These are phyloP conservation scores for Ophiothrix spiculata DNA, from an alignment of 35 echinoderm and acorn worm genomes.

Conservation along the genomic window DNA sequence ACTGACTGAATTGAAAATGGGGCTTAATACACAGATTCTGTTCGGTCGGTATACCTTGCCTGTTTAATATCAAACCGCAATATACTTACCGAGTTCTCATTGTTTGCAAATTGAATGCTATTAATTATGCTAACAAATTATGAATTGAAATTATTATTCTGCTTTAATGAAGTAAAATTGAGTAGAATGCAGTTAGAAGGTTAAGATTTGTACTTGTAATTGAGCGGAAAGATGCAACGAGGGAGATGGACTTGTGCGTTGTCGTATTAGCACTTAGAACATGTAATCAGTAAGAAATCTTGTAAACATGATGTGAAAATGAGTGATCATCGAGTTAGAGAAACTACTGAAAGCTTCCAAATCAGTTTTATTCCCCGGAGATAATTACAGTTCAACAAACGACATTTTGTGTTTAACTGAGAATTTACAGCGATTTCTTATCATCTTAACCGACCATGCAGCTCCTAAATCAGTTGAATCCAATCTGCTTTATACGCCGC, in stretches of 20 bases:
- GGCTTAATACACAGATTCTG: no score
- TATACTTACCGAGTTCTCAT: no score
- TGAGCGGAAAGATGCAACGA: not conserved
- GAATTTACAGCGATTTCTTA: not conserved
- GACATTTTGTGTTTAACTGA: slow-evolving; percentile 7
- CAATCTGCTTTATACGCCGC: not conserved
- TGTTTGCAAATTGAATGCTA: no score
- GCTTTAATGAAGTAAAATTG: no score
- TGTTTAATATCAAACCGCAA: no score
- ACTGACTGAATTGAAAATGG: no score
- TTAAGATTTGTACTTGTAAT: slow-evolving; percentile 10
- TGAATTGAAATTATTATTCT: no score
- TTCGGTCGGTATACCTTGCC: no score
- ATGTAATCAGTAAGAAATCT: slow-evolving; percentile 1
- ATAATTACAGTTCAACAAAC: slow-evolving; percentile 6
- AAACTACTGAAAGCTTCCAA: slow-evolving; percentile 8
- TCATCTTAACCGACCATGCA: not conserved
- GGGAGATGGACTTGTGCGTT: not conserved
- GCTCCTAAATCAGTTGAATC: not conserved
- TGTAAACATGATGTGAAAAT: slow-evolving; percentile 2
- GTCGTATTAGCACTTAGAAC: not conserved
- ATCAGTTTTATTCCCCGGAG: slow-evolving; percentile 8
- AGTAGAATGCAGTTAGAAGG: not conserved
- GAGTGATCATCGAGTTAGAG: slow-evolving; percentile 12
- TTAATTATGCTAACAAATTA: no score